A percentile compares a stretch with the other conserved stretches of the same genome.
These are phyloP conservation scores for Hypothenemus hampei DNA, from an alignment of 1,140 invertebrate species.

Conservation along the genomic window DNA sequence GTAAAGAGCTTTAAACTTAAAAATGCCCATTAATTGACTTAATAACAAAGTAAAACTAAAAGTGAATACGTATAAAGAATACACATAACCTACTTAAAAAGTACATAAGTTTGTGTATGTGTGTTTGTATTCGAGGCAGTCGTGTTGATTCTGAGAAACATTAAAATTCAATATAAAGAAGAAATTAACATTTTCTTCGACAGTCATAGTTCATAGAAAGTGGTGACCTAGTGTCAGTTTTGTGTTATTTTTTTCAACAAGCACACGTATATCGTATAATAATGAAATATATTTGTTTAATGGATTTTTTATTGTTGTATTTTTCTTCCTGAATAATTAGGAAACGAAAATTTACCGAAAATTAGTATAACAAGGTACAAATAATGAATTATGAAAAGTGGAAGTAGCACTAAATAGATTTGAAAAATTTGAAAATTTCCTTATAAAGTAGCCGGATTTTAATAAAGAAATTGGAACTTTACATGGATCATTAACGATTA, in stretches of 20 bases:
- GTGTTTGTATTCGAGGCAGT: background rate
- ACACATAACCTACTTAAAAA: constrained; percentile 6
- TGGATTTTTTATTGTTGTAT: too few relatives aligned
- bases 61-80: background rate
- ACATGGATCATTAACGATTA: too few relatives aligned
- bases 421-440: too few relatives aligned
- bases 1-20: too few relatives aligned
- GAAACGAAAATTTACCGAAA: too few relatives aligned
- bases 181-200: constrained; percentile 10
- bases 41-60: background rate
- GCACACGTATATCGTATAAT: background rate
- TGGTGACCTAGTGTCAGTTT: constrained; percentile 9
- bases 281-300: too few relatives aligned
- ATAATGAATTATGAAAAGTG: too few relatives aligned
- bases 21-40: background rate
- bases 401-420: too few relatives aligned
- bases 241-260: background rate
- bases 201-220: constrained; percentile 16
- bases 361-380: too few relatives aligned
- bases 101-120: background rate
- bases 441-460: too few relatives aligned
- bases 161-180: constrained; percentile 13
- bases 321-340: too few relatives aligned
- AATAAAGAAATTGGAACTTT: too few relatives aligned
- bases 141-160: constrained; percentile 12